A percentile compares a stretch with the other conserved stretches of the same genome.
These are phyloP conservation scores for Oncorhynchus kisutch DNA, from an alignment of 2,113 vertebrate species.

Conservation along the genomic window DNA sequence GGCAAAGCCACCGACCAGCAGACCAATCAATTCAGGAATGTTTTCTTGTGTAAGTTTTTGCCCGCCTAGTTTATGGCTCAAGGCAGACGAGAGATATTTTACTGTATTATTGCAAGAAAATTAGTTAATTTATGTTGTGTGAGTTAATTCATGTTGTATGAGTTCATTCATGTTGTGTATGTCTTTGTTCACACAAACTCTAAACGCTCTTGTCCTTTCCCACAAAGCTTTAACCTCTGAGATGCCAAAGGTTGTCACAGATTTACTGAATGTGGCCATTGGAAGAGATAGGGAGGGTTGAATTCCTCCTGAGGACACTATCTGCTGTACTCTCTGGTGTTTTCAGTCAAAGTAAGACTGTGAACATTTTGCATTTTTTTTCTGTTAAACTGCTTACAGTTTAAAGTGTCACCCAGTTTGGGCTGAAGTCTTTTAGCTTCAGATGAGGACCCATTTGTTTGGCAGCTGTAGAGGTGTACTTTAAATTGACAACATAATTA, in stretches of 20 bases:
- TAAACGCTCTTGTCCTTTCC: conserved; percentile 53
- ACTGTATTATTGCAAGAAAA: conserved; percentile 40
- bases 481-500: no score
- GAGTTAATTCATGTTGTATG: conserved; percentile 35
- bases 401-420: no score
- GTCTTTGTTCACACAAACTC: conserved; percentile 45
- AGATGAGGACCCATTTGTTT: no score
- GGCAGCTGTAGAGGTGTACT: no score
- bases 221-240: conserved; percentile 47
- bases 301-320: conserved; percentile 31
- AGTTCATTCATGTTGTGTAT: conserved; percentile 22
- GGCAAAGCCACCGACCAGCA: background rate
- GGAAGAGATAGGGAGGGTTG: conserved; percentile 7
- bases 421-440: no score
- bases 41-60: conserved; percentile 20
- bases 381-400: no score
- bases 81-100: conserved; percentile 29
- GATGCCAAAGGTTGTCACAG: conserved; percentile 49
- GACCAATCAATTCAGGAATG: conserved; percentile 7
- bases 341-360: background rate
- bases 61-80: conserved; percentile 29
- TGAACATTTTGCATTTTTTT: no score
- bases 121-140: conserved; percentile 6
- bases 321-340: conserved; percentile 1
- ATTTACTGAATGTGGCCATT: conserved; percentile 32